Evolutionary conservation across 2,113 vertebrate species (phyloP), one percentile per base, ranked within the genome.

Genomic region (Elephas maximus): DNA sequence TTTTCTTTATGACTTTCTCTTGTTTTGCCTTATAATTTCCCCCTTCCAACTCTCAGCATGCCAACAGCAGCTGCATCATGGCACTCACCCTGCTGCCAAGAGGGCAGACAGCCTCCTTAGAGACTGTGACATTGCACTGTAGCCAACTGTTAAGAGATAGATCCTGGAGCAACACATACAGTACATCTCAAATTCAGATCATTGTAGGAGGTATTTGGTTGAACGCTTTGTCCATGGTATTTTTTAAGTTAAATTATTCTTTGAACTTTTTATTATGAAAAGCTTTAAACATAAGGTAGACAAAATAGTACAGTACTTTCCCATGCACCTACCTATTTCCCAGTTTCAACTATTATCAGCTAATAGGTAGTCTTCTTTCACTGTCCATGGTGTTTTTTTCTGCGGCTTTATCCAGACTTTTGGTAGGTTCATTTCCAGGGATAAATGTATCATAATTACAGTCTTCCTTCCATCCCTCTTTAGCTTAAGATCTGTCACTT

Each of bases 61-160:
- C 93, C 97, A 88, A 44, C 95, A 85, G 97, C 97, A 98, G 97
- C 97, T 97, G 97, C 97, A 94, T 92, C 96, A 63, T 94, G 97
- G 95, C 77, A 28, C 95, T 95, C 78, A 33, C 92, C 81, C 96
- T 85, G 81, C 96, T 97, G 97, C 97, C 97, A 97, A 93, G 92
- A 92, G 96, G 97, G 94, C 94, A 95, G 80, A 81, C 94, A 89
- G 96, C 94, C 96, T 97, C 95, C 83, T 62, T 82, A 88, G 97
- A 97, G 96, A 97, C 95, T 45, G 93, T 57, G 80, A 53, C 1
- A 0, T 28, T 65, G 88, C 45, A 23, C 92, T 92, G 14, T 60
- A 93, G 97, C 97, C 97, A 97, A 93, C 90, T 67, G 93, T 67
- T 95, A 87, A 85, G 96, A 83, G 86, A 67, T 20, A 44, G 82